These are phyloP conservation scores for Masnerella sp. DNA, from an alignment of 2,888 invertebrate species.

Conservation along the genomic window DNA sequence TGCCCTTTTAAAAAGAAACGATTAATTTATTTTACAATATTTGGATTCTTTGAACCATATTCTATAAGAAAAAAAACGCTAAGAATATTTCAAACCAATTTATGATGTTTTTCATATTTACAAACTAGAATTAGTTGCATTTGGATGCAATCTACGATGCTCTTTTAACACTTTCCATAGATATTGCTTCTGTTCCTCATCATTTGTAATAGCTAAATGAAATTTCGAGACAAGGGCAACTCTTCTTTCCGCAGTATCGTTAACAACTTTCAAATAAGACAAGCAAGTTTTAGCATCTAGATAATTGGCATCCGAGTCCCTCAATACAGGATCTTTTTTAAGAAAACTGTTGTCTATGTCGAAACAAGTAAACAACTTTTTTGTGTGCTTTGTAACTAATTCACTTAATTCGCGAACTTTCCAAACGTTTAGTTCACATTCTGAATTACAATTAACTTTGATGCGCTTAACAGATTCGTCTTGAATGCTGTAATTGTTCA, in stretches of 20 bases:
- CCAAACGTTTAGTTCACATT: background rate
- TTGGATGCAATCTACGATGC: background rate
- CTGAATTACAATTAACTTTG: background rate
- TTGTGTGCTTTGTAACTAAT: background rate
- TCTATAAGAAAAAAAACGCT: background rate
- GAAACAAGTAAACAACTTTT: background rate
- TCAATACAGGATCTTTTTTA: background rate
- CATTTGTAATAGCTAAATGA: background rate
- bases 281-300: background rate
- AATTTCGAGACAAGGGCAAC: background rate
- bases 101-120: background rate
- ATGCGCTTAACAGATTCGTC: background rate
- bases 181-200: slow-evolving; percentile 1
- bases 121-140: background rate
- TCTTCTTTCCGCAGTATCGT: background rate
- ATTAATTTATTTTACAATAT: too few species aligned
- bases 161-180: background rate
- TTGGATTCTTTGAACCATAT: too few species aligned
- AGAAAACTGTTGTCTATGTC: background rate
- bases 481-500: background rate
- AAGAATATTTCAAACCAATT: too few species aligned
- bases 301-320: background rate
- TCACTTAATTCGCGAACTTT: background rate
- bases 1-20: background rate
- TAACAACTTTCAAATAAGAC: background rate